These are phyloP conservation scores for Synergus japonicus DNA, from an alignment of 2,888 invertebrate genomes.

Conservation along the genomic window DNA sequence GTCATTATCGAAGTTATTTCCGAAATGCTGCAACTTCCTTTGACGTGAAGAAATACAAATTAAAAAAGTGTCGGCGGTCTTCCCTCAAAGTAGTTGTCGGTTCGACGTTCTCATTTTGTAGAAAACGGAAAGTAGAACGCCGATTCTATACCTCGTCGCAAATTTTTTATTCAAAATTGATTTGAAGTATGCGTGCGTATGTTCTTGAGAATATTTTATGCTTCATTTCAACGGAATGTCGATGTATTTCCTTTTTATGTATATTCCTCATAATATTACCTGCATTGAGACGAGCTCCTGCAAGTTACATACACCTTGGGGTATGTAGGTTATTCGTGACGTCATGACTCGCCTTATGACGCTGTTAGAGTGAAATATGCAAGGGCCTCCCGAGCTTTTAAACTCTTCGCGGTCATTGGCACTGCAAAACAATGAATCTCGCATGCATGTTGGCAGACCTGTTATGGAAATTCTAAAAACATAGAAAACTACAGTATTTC, in stretches of 20 bases:
- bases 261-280: not conserved
- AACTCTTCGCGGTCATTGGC: conserved; percentile 49
- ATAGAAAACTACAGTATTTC: too few relatives aligned
- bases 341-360: conserved; percentile 44
- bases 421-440: conserved; percentile 30
- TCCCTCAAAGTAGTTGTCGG: too few relatives aligned
- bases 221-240: not conserved
- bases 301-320: conserved; percentile 40
- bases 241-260: not conserved
- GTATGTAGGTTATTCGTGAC: conserved; percentile 45
- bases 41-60: too few relatives aligned
- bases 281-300: conserved; percentile 2
- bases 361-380: conserved; percentile 47
- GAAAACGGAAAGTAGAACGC: not conserved
- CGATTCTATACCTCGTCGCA: not conserved
- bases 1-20: too few relatives aligned
- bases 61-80: too few relatives aligned
- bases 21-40: too few relatives aligned
- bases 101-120: not conserved
- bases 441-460: not conserved
- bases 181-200: not conserved
- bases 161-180: not conserved
- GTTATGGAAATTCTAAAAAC: not conserved
- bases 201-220: not conserved
- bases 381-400: conserved; percentile 43